Conservation (phyloP, 2,113 vertebrate species). For the Drymodes brunneopygia region DNA sequence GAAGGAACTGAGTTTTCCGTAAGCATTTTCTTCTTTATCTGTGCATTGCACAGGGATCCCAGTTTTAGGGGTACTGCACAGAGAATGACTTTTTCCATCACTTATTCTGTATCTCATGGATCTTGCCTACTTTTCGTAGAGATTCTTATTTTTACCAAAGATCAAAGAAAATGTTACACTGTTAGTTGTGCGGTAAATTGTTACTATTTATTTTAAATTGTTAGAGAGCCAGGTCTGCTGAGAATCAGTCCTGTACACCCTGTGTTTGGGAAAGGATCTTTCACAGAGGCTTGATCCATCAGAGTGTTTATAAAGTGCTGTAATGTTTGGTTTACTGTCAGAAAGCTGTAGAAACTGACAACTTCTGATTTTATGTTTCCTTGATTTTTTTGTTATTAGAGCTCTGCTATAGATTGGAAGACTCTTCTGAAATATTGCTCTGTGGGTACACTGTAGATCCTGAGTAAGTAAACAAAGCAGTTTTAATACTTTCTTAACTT, state of each 20-base stretch:
- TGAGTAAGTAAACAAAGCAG: conserved; percentile 74
- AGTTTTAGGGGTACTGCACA: background rate
- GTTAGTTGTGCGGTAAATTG: background rate
- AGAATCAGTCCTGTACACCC: background rate
- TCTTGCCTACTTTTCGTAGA: background rate
- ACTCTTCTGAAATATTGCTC: conserved; percentile 81
- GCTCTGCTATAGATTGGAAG: conserved; percentile 72
- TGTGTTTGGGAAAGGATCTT: background rate
- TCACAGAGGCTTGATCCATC: background rate
- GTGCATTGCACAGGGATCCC: rapidly evolving
- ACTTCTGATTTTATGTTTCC: background rate
- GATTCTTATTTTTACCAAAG: background rate
- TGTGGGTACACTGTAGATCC: conserved; percentile 80
- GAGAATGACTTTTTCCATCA: background rate
- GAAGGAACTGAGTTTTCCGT: background rate
- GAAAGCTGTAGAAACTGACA: background rate
- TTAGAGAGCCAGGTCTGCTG: background rate
- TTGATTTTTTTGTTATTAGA: conserved; percentile 54
- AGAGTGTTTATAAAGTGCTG: background rate
- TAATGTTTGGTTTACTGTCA: background rate
- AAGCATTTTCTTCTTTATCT: background rate
- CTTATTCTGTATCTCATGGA: background rate
- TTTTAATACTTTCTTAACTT: background rate
- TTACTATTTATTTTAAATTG: background rate
- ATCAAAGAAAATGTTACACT: background rate